Base-by-base conservation (phyloP, 2,113 vertebrate genomes). In the Trochalopteron elliotii region DNA sequence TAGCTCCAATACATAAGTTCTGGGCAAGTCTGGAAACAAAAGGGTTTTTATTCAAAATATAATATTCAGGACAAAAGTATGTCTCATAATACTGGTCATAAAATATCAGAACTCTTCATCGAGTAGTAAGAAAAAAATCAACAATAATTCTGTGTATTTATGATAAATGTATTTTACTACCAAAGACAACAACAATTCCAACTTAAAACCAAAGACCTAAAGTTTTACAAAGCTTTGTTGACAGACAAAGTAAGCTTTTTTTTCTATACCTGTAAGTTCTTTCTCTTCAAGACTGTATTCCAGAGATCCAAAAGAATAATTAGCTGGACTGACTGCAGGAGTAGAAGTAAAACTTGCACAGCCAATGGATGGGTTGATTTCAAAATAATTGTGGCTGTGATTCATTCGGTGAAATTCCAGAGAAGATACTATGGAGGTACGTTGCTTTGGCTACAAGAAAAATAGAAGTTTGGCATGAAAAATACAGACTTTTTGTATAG, bases 371-470 rank as follows among this genome's bases (percentile, higher is more conserved):
- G 99, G 99, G 97, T 97, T 99, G 97, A 99, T 98, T 97, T 99
- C 99, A 21, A 99, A 99, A 71, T 99, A 99, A 91, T 99, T 98
- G 80, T 99, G 99, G 97, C 98, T 98, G 94, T 99, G 99, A 97
- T 99, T 99, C 88, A 98, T 97, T 97, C 98, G 98, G 84, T 99
- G 99, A 96, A 98, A 99, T 87, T 99, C 99, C 98, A 99, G 96
- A 85, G 99, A 98, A 23, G 99, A 99, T n/a, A 99, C 99, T 97
- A 99, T 98, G 49, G 99, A 99, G 53, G 99, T 99, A 31, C 99
- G 98, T 94, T 99, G 99, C 92, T 99, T 99, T 40, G 99, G 99
- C 99, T 99, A 96, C 56, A 97, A 93, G 57, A 97, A 93, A 97
- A 92, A 83, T 1, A 96, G 55, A 93, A 92, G 35, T 77, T 63